These are phyloP conservation scores for Ceraclea dissimilis DNA, from an alignment of 2,888 invertebrate species.

Conservation along the genomic window DNA sequence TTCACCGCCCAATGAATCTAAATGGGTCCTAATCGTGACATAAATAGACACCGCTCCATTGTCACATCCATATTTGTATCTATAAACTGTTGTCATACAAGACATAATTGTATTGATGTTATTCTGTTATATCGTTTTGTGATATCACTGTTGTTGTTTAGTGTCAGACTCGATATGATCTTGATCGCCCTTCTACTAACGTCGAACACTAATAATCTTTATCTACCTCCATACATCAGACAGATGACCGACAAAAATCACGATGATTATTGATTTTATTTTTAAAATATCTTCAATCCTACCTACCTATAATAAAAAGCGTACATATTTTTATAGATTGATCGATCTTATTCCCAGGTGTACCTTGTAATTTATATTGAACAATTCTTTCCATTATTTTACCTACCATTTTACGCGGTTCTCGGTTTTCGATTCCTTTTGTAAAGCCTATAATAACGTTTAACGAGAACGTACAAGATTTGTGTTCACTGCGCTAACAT, in stretches of 20 bases:
- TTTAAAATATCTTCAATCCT: too few relatives aligned
- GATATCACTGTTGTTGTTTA: neutral
- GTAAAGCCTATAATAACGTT: too few relatives aligned
- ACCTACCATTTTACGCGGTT: too few relatives aligned
- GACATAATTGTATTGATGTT: neutral
- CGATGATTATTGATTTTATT: neutral
- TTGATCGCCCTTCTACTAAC: neutral
- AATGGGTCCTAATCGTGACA: neutral
- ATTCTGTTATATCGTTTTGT: neutral
- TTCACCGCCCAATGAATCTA: neutral
- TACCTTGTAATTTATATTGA: too few relatives aligned
- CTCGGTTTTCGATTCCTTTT: too few relatives aligned
- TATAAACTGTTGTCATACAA: neutral
- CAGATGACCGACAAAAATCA: neutral
- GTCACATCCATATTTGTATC: constrained; percentile 2
- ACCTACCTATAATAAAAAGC: too few relatives aligned
- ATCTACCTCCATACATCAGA: neutral
- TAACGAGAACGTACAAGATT: too few relatives aligned
- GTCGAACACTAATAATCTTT: neutral
- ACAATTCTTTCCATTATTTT: too few relatives aligned
- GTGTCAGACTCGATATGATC: neutral
- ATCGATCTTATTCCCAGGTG: too few relatives aligned
- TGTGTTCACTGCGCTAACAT: too few relatives aligned
- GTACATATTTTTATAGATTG: too few relatives aligned
- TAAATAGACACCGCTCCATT: neutral